These are phyloP conservation scores for Strix aluco DNA, from an alignment of 2,113 vertebrate species.

Conservation along the genomic window DNA sequence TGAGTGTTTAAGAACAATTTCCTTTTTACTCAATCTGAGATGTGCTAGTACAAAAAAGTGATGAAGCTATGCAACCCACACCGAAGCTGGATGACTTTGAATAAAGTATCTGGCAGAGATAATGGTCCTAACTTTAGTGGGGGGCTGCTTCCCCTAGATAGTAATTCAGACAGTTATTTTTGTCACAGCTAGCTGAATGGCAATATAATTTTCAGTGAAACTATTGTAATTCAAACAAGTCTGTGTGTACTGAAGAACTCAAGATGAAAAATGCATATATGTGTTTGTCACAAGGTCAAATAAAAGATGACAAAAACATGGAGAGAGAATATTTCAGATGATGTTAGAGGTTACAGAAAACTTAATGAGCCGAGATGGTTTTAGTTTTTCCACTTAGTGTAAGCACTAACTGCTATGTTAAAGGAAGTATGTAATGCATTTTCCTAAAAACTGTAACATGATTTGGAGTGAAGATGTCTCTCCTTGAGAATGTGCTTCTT, in stretches of 20 bases:
- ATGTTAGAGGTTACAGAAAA: not conserved
- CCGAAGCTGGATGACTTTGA: conserved; percentile 30
- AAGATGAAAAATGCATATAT: not conserved
- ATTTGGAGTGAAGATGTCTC: not conserved
- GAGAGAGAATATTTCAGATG: not conserved
- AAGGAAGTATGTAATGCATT: not conserved
- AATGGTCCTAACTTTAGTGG: conserved; percentile 1
- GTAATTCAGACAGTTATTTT: conserved; percentile 39
- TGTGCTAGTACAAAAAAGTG: not conserved
- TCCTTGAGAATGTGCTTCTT: not conserved
- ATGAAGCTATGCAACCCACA: conserved; percentile 12
- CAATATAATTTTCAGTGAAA: not conserved
- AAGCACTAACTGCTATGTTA: not conserved
- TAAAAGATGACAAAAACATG: not conserved
- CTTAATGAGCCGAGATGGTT: not conserved
- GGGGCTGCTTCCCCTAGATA: conserved; percentile 15
- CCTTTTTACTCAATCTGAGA: not conserved
- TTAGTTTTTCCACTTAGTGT: not conserved
- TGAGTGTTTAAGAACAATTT: conserved; percentile 14
- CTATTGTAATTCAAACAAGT: conserved; percentile 6
- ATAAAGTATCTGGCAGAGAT: conserved; percentile 22
- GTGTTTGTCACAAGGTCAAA: not conserved
- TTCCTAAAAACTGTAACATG: not conserved
- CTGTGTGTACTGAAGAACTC: not conserved
- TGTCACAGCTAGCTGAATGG: conserved; percentile 22